These are phyloP conservation scores for Acleris laterana DNA, from an alignment of 2,888 invertebrate genomes.

Conservation along the genomic window DNA sequence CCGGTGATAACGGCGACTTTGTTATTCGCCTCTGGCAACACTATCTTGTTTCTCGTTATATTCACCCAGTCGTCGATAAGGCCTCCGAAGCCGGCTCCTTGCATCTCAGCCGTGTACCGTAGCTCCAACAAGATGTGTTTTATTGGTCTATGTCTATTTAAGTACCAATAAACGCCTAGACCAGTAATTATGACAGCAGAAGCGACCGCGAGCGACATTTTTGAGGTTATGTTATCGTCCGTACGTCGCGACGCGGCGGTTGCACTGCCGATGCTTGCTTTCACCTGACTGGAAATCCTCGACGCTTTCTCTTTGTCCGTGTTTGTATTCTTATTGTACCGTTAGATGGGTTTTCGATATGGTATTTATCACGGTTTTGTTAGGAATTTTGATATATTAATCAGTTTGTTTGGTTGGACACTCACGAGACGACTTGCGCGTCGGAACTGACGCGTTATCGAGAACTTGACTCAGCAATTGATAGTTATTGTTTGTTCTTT, in stretches of 20 bases:
- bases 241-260: constrained; percentile 63
- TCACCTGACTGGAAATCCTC: constrained; percentile 74
- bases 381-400: constrained; percentile 7
- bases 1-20: constrained; percentile 93
- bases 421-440: constrained; percentile 8
- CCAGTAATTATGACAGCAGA: constrained; percentile 61
- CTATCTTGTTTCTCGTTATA: constrained; percentile 84
- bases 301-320: constrained; percentile 75
- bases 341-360: constrained; percentile 53
- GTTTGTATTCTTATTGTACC: constrained; percentile 68
- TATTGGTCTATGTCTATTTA: constrained; percentile 82
- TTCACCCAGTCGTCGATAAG: constrained; percentile 85
- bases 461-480: neutral
- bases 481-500: neutral
- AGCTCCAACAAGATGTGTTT: constrained; percentile 80
- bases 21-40: constrained; percentile 85
- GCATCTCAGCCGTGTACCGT: constrained; percentile 83
- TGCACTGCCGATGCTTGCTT: constrained; percentile 68
- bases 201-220: constrained; percentile 63
- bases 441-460: neutral
- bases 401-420: neutral
- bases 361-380: constrained; percentile 16
- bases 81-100: constrained; percentile 84
- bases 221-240: constrained; percentile 69
- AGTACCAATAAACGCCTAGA: constrained; percentile 70